phyloP scores from a whole-genome alignment of 2,797 vertebrate genomes.

The Sciurus carolinensis region DNA sequence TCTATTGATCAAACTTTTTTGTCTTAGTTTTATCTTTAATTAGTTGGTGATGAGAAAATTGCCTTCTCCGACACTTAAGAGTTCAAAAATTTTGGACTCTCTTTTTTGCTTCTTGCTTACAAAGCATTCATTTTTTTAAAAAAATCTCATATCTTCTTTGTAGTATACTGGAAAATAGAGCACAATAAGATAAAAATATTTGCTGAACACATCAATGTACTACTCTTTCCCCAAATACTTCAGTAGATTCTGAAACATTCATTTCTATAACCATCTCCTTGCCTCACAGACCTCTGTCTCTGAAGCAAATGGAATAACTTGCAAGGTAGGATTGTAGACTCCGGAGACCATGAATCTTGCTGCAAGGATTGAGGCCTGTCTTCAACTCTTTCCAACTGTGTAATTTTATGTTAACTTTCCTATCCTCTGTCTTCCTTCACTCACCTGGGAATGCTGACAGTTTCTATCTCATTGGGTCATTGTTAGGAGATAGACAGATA shows the following conservation, averaged over 20 bases:
- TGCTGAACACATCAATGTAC: neutral
- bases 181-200: neutral
- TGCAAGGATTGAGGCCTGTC: neutral
- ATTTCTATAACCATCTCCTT: neutral
- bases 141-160: neutral
- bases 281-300: neutral
- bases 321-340: no score
- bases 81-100: neutral
- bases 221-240: neutral
- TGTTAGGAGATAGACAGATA: neutral
- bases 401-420: neutral
- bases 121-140: neutral
- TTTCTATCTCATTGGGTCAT: neutral
- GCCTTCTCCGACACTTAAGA: neutral
- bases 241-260: neutral
- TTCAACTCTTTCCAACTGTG: neutral
- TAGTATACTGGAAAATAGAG: neutral
- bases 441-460: neutral
- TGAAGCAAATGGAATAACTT: neutral
- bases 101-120: neutral
- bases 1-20: neutral
- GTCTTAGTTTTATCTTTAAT: slow-evolving; percentile 32
- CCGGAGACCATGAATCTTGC: neutral
- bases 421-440: neutral
- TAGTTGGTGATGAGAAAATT: neutral